Percentiles rank a stretch among this genome's conserved stretches.
Conservation (phyloP, 2,113 vertebrate genomes). For the Mionectes macconnelli region DNA sequence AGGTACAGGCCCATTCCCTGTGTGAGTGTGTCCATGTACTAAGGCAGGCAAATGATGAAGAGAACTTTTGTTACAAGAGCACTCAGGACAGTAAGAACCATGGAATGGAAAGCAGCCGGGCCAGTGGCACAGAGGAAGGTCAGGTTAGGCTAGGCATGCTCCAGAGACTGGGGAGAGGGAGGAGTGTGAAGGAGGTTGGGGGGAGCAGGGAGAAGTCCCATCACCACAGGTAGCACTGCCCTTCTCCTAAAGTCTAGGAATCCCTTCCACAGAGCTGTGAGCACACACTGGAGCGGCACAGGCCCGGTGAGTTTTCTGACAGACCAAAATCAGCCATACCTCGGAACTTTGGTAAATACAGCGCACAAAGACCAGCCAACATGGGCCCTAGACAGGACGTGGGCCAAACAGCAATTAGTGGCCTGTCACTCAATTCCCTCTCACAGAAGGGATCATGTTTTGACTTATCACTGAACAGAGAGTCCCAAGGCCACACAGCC, state of each 20-base stretch:
- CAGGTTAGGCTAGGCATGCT: neutral
- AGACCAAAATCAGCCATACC: neutral
- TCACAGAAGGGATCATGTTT: neutral
- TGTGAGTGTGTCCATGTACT: neutral
- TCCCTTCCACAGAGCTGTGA: neutral
- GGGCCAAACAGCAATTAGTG: neutral
- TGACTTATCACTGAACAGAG: neutral
- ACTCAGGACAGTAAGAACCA: neutral
- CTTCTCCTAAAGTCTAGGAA: neutral
- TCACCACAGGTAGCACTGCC: neutral
- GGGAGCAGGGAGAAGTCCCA: neutral
- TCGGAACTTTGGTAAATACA: neutral
- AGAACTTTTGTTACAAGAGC: neutral
- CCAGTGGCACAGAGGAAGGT: neutral
- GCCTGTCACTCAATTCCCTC: neutral
- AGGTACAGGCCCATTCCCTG: neutral
- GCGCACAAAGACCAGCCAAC: neutral
- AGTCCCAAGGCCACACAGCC: neutral
- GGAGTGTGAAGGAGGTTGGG: neutral
- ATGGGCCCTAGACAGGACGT: neutral
- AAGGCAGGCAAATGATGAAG: neutral
- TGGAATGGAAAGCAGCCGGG: neutral
- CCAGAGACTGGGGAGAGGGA: neutral
- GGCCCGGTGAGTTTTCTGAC: neutral
- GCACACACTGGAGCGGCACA: neutral